Base-by-base conservation (phyloP, 1,140 invertebrate genomes). In the Drosophila albomicans region DNA sequence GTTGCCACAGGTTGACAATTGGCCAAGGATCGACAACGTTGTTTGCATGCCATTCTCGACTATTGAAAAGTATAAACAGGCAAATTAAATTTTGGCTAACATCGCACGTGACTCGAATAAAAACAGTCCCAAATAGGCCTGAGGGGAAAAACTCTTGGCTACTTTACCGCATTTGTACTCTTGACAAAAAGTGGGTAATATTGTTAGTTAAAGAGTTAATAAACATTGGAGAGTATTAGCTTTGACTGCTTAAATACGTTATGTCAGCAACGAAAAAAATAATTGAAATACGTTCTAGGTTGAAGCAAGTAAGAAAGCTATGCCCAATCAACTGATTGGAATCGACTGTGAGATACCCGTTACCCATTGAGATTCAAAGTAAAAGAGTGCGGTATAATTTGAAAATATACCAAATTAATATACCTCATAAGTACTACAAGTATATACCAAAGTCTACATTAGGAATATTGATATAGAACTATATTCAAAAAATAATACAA, bases 41-140 rank as follows among this genome's bases (percentile, higher is more conserved):
- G 75, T 65, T 76, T 71, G 77, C 77, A 63, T 79, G 61, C 76
- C 67, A 70, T 57, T 79, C 48, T 41, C 63, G 59, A 73, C 56
- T 77, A 81, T 81, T 81, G 74, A 78, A 81, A 77, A 81, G 77
- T 72, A 81, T 71, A 81, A 81, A 82, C 75, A 66, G 76, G 65
- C 61, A 82, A 82, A 82, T 82, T 82, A 75, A 82, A 82, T 82
- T 82, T 82, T 41, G 69, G 71, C 79, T 75, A 30, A 25, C 61
- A 64, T 63, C 35, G 75, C 48, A 78, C 79, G 79, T 82, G 79
- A 75, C 70, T 49, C 5, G 43, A 65, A 82, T 82, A 51, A 59
- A 59, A 66, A 54, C 51, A 32, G n/a, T 45, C 58, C 58, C 61
- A 64, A 58, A 16, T 49, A n/a, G 2, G 6, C 10, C 6, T 49